A percentile compares a stretch with the other conserved stretches of the same genome.
phyloP scores from a whole-genome alignment of 2,113 vertebrate species.

The Zapus hudsonius region DNA sequence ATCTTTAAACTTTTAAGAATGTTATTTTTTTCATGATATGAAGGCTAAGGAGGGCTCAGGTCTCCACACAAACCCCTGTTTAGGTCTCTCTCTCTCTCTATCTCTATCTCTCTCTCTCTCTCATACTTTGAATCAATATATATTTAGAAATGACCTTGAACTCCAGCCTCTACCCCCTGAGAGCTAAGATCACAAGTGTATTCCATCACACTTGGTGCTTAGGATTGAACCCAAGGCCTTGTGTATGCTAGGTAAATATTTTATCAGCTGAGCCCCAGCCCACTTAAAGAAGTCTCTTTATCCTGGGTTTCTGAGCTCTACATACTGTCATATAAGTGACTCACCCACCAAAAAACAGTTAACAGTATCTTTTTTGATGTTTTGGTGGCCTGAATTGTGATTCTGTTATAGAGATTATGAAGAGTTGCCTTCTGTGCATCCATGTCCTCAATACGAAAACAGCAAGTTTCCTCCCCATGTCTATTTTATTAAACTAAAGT shows the following conservation, averaged over 20 bases:
- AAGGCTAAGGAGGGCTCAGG: neutral
- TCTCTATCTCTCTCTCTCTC: too few species aligned
- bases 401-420: neutral
- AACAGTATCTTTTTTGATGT: neutral
- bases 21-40: neutral
- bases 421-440: neutral
- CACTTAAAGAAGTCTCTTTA: neutral
- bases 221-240: too few species aligned
- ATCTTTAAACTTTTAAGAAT: neutral
- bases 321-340: neutral
- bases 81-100: neutral
- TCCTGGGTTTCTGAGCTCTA: neutral
- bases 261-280: too few species aligned
- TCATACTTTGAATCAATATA: too few species aligned
- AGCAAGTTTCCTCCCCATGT: neutral
- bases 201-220: too few species aligned
- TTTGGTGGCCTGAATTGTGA: neutral
- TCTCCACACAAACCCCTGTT: neutral
- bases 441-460: neutral
- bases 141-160: too few species aligned
- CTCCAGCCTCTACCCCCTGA: too few species aligned
- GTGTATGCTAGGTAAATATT: too few species aligned
- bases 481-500: neutral
- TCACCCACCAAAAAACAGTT: neutral
- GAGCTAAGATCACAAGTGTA: too few species aligned